phyloP scores from a whole-genome alignment of 2,888 invertebrate genomes.

The Antitype chi region DNA sequence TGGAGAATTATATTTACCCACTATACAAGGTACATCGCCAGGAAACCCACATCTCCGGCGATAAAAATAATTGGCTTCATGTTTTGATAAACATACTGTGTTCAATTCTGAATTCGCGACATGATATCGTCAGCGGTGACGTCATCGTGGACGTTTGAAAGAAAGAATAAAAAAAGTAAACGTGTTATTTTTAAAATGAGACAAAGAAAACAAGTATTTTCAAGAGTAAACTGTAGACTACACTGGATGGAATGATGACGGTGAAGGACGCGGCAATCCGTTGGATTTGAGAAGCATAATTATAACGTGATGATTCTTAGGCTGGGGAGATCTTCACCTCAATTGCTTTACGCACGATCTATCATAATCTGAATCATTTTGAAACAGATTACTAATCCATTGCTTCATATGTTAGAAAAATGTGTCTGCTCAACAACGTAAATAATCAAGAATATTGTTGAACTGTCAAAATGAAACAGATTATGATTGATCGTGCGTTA shows the following conservation, averaged over 20 bases:
- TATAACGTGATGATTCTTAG: no score
- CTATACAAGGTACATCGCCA: slow-evolving; percentile 11
- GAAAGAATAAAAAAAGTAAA: slow-evolving; percentile 23
- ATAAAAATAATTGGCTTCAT: slow-evolving; percentile 59
- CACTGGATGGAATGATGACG: slow-evolving; percentile 28
- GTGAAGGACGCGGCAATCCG: slow-evolving; percentile 13
- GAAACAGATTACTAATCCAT: no score
- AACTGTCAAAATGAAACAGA: no score
- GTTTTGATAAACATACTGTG: slow-evolving; percentile 49
- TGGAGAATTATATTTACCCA: slow-evolving; percentile 9
- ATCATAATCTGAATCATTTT: no score
- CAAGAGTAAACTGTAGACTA: not conserved
- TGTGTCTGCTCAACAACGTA: no score
- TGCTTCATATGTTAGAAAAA: no score
- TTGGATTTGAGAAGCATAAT: not conserved
- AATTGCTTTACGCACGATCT: no score
- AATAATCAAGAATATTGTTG: no score
- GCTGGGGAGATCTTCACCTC: not conserved
- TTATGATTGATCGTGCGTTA: no score
- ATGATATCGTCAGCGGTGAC: slow-evolving; percentile 37
- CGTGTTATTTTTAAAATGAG: slow-evolving; percentile 21
- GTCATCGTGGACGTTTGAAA: slow-evolving; percentile 19
- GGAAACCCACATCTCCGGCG: slow-evolving; percentile 46
- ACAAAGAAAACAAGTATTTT: slow-evolving; percentile 18
- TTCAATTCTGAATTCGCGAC: slow-evolving; percentile 32